A percentile compares a stretch with the other conserved stretches of the same genome.
Evolutionary conservation across 2,888 invertebrate species (phyloP).

Genomic region (Andrena camellia): DNA sequence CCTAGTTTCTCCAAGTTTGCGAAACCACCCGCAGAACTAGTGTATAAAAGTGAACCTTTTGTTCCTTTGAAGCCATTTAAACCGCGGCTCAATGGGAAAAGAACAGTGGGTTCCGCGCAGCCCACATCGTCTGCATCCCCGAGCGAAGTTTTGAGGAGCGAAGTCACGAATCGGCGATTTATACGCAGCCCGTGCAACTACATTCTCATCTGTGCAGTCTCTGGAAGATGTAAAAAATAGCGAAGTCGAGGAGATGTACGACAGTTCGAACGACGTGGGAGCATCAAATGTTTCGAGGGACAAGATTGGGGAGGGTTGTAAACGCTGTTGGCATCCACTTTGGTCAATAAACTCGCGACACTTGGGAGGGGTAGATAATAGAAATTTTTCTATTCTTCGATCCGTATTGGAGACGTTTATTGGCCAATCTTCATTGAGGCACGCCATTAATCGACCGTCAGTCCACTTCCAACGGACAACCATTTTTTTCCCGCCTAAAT

Average conservation of each 20-base stretch:
- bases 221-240: neutral
- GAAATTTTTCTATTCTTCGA: neutral
- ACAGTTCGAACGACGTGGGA: neutral
- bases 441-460: neutral
- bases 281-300: neutral
- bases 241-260: neutral
- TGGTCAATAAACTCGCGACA: neutral
- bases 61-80: conserved; percentile 15
- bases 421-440: neutral
- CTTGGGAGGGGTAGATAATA: neutral
- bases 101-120: neutral
- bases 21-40: conserved; percentile 8
- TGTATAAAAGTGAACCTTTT: conserved; percentile 26
- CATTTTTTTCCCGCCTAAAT: conserved; percentile 7
- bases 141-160: neutral
- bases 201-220: neutral
- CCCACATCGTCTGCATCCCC: neutral
- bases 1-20: conserved; percentile 37
- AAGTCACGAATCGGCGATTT: conserved; percentile 9
- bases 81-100: conserved; percentile 1
- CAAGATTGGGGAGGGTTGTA: neutral
- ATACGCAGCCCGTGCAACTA: neutral
- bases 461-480: neutral
- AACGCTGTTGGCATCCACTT: neutral
- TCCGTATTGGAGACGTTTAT: neutral